Conservation (phyloP, 2,113 vertebrate genomes). For the Lonchura striata region DNA sequence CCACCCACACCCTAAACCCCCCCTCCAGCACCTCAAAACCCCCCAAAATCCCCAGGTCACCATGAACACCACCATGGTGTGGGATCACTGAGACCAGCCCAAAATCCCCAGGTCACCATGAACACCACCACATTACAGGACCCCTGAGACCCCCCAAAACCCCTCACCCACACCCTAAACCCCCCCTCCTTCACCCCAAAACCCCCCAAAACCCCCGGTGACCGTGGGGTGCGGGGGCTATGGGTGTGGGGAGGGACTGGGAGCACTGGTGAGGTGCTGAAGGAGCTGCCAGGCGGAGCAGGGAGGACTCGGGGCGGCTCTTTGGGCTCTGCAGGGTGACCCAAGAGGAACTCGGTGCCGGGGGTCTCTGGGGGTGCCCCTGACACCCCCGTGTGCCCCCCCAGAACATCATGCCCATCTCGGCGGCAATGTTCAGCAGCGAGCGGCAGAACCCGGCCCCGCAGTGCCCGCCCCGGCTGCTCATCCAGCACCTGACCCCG, state of each 20-base stretch:
- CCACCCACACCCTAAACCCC: no score
- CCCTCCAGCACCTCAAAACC: no score
- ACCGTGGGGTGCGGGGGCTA: no score
- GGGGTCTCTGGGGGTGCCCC: not conserved
- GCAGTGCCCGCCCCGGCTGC: slow-evolving; percentile 87
- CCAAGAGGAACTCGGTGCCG: accelerated
- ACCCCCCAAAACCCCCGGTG: not conserved
- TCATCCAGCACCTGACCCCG: slow-evolving; percentile 85
- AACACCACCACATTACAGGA: no score
- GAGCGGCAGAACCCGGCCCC: slow-evolving; percentile 88
- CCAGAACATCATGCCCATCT: slow-evolving; percentile 97
- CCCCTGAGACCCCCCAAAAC: no score
- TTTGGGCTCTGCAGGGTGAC: not conserved
- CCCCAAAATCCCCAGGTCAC: no score
- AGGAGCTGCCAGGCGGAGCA: not conserved
- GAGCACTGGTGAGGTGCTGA: not conserved
- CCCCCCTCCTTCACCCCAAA: no score
- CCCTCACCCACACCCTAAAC: no score
- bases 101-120: no score
- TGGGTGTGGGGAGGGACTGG: not conserved
- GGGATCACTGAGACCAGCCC: no score
- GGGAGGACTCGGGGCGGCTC: not conserved
- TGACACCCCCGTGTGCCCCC: accelerated
- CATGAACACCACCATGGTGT: no score
- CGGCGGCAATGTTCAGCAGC: slow-evolving; percentile 93